Base-by-base conservation (phyloP, 2,113 vertebrate species). In the Campylomormyrus numenius region DNA sequence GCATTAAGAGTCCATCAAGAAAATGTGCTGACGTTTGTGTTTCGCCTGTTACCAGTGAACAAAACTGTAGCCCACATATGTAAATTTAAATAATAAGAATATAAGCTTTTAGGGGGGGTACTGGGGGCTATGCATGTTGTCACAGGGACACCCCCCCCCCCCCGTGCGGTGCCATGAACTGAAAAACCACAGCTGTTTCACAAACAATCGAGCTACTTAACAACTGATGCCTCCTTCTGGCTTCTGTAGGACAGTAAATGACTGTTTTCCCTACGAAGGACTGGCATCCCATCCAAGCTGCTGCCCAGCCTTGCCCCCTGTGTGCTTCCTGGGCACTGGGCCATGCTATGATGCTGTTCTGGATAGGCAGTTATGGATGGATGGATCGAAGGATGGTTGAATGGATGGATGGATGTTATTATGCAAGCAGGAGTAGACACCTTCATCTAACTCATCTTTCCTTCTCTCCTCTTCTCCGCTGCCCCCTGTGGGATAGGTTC, bases 401-500 rank as follows among this genome's bases (percentile, higher is more conserved):
- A 84, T 87, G 24, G 48, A 52, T 87, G 48, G 39, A 27, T 27
- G 7, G 85, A 17, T 62, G 31, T 6, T 24, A 3, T 42, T 24
- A 62, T 88, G 39, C 8, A 66, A 42, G 87, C 53, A 66, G 4
- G 56, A 88, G 21, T 31, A 3, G 45, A 45, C 74, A 45, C 48
- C 2, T 53, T n/a, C 83, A 80, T 77, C 27, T 90, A 58, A 88
- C 89, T 88, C 48, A 5, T 46, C 62, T 80, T 84, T 86, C 9
- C 31, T 83, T 87, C 53, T 74, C 35, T 74, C 31, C 50, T 35
- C 31, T 49, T 66, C 13, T 62, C 45, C 17, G 24, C 62, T 70
- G 62, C 21, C 74, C 91, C 83, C 46, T 80, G 45, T 46, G 39
- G 27, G 5, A 39, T 45, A 95, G 95, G 91, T 95, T 53, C 93